Conservation (phyloP, 1,140 invertebrate genomes). For the Caenorhabditis elegans region WBcel235 BX284603.4:6703501-6704000, state of each 20-base stretch:
- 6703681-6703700: conserved; percentile 58
- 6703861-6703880: not conserved
- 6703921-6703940: not conserved
- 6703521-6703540: no score
- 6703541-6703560: no score
- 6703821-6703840: no score
- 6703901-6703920: not conserved
- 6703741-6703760: conserved; percentile 63
- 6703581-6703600: no score
- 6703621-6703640: not conserved
- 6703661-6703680: conserved; percentile 61
- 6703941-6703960: not conserved
- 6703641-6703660: conserved; percentile 13
- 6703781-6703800: not conserved
- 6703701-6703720: conserved; percentile 62
- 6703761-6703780: conserved; percentile 52
- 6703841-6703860: not conserved
- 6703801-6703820: no score
- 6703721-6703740: conserved; percentile 65
- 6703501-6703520: no score
- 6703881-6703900: not conserved
- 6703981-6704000: not conserved
- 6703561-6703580: no score
- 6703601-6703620: not conserved
- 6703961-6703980: not conserved